These are phyloP conservation scores for Phania funesta DNA, from an alignment of 2,888 invertebrate genomes.

Conservation along the genomic window DNA sequence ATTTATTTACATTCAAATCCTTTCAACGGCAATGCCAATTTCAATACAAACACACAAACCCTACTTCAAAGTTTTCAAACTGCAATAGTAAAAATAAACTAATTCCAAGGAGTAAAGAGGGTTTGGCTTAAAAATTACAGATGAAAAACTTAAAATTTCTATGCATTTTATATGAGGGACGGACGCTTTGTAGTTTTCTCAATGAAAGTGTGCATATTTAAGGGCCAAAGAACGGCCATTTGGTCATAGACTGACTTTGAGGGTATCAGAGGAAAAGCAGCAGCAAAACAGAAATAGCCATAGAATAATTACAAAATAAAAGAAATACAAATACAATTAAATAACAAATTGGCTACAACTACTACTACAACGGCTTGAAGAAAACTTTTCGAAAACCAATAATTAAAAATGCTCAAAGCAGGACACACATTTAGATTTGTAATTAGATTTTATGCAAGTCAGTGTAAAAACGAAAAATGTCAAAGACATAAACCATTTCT, in stretches of 20 bases:
- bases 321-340: conserved; percentile 61
- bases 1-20: conserved; percentile 49
- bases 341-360: conserved; percentile 40
- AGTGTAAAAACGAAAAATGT: not conserved
- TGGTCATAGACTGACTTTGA: not conserved
- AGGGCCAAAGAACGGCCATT: conserved; percentile 18
- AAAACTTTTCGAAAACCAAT: conserved; percentile 54
- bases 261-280: not conserved
- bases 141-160: conserved; percentile 67
- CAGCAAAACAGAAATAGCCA: not conserved
- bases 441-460: conserved; percentile 49
- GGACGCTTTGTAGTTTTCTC: conserved; percentile 5
- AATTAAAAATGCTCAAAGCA: conserved; percentile 62
- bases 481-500: not conserved
- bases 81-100: conserved; percentile 47
- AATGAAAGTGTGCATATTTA: conserved; percentile 35
- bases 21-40: conserved; percentile 68
- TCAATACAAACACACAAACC: conserved; percentile 29
- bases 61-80: conserved; percentile 56
- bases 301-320: conserved; percentile 45
- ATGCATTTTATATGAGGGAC: conserved; percentile 69
- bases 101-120: conserved; percentile 6
- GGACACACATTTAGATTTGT: conserved; percentile 40
- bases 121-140: conserved; percentile 7
- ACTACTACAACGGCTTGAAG: not conserved